phyloP scores from a whole-genome alignment of 2,888 invertebrate species.

The Thecocarcelia acutangulata region DNA sequence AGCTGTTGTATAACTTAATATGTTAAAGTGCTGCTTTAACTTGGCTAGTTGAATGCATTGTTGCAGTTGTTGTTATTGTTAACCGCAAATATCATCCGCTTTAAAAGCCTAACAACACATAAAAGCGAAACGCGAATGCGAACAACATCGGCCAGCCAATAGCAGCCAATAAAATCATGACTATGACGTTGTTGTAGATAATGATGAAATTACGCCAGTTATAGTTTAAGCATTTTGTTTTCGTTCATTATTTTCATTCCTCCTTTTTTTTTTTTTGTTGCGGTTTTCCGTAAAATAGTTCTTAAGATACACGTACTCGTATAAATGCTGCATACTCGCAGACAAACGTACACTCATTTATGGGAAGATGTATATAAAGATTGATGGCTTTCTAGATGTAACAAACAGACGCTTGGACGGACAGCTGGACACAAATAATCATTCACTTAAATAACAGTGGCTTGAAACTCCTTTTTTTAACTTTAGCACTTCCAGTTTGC shows the following conservation, averaged over 20 bases:
- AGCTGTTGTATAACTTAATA: not conserved
- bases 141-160: conserved; percentile 16
- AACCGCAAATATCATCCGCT: conserved; percentile 66
- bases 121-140: no score
- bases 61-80: conserved; percentile 30
- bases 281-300: conserved; percentile 56
- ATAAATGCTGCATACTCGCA: not conserved
- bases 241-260: conserved; percentile 30
- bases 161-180: conserved; percentile 39
- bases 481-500: conserved; percentile 66
- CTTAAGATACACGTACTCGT: conserved; percentile 15
- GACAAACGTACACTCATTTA: not conserved
- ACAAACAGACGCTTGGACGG: not conserved
- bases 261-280: conserved; percentile 37
- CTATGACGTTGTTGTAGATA: conserved; percentile 65
- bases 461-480: conserved; percentile 60
- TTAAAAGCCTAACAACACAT: conserved; percentile 53
- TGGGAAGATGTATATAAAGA: conserved; percentile 8
- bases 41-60: conserved; percentile 16
- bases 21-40: conserved; percentile 37
- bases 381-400: conserved; percentile 38
- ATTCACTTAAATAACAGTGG: conserved; percentile 65
- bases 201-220: conserved; percentile 67
- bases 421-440: conserved; percentile 42
- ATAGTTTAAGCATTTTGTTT: conserved; percentile 56